Percentiles rank a stretch among this genome's conserved stretches.
Conservation (phyloP, 2,888 invertebrate genomes). For the Cryptus armator region DNA sequence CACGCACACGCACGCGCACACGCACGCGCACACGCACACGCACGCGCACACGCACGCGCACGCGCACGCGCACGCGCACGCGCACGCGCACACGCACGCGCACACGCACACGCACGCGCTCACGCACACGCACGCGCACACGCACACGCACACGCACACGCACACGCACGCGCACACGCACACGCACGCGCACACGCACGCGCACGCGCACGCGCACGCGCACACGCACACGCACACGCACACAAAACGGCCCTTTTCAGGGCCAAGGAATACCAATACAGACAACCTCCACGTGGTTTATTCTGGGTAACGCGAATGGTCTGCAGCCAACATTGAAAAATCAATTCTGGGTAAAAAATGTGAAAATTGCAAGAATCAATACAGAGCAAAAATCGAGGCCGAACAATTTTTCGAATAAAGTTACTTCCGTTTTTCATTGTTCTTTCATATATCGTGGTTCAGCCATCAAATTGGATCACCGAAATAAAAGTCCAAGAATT, state of each 20-base stretch:
- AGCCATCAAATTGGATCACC: no score
- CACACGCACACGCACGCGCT: slow-evolving; percentile 6
- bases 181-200: slow-evolving; percentile 1
- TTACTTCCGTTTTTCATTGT: no score
- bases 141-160: slow-evolving; percentile 12
- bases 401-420: no score
- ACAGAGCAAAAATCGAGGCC: no score
- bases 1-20: slow-evolving; percentile 15
- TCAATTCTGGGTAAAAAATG: no score
- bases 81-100: slow-evolving; percentile 2
- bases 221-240: slow-evolving; percentile 13
- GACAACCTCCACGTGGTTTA: background rate
- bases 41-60: slow-evolving; percentile 5
- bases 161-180: background rate
- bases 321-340: background rate
- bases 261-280: background rate
- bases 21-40: slow-evolving; percentile 5
- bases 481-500: no score
- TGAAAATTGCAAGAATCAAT: no score
- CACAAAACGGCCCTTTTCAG: background rate
- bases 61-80: slow-evolving; percentile 4
- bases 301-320: background rate
- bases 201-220: background rate
- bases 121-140: slow-evolving; percentile 15
- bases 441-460: no score